Evolutionary conservation across 2,113 vertebrate genomes (phyloP).

Genomic region (Narcine bancroftii): DNA sequence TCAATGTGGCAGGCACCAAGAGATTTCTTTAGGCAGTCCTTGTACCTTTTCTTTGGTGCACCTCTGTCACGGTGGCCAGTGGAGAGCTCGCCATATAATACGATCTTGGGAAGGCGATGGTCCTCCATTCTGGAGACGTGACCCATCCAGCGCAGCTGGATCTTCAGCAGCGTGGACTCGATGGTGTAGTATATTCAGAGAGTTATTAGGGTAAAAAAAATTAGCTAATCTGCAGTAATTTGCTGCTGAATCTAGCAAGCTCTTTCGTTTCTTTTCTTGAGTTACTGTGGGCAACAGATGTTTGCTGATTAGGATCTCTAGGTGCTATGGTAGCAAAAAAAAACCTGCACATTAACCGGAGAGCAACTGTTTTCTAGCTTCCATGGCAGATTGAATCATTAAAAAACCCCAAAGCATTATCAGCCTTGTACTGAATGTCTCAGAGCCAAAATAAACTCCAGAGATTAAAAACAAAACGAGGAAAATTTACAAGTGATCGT

Average conservation of each 20-base stretch:
- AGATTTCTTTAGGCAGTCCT: no score
- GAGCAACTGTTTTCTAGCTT: slow-evolving; percentile 1
- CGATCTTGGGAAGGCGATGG: no score
- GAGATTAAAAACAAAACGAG: background rate
- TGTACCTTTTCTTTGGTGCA: no score
- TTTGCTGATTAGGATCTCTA: slow-evolving; percentile 18
- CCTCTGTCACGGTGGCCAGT: no score
- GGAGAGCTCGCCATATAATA: no score
- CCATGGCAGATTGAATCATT: slow-evolving; percentile 1
- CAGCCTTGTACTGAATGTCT: slow-evolving; percentile 5
- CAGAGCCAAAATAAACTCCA: slow-evolving; percentile 8
- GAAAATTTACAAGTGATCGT: background rate
- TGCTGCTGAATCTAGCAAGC: background rate
- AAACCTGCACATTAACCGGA: slow-evolving; percentile 12
- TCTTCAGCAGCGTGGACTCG: no score
- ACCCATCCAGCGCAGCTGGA: no score
- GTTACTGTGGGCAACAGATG: slow-evolving; percentile 20
- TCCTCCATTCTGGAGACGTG: no score
- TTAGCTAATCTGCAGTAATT: background rate
- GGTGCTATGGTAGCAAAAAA: slow-evolving; percentile 17
- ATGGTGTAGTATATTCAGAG: background rate
- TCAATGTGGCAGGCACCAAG: no score
- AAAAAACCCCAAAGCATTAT: background rate
- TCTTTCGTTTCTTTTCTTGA: background rate
- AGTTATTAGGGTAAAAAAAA: background rate